phyloP scores from a whole-genome alignment of 2,113 vertebrate genomes.

The Solea senegalensis region DNA sequence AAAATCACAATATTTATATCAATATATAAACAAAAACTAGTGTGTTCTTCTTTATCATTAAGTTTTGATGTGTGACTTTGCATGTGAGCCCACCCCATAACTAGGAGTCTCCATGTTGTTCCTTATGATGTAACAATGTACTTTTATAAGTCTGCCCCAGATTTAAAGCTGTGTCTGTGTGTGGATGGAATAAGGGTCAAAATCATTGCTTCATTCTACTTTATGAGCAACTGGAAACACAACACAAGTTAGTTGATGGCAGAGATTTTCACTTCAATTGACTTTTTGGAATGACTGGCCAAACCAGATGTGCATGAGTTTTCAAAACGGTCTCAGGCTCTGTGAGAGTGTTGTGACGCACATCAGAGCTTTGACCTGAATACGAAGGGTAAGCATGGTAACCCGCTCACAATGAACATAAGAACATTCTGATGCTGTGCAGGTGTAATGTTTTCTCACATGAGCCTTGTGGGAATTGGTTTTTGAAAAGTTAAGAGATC shows the following conservation, averaged over 20 bases:
- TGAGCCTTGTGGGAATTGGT: not conserved
- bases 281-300: not conserved
- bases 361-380: not conserved
- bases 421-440: not conserved
- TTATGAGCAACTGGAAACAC: not conserved
- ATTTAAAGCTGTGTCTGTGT: not conserved
- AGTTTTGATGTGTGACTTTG: too few species aligned
- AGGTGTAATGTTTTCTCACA: not conserved
- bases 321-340: not conserved
- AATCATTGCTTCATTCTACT: not conserved
- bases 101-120: not conserved
- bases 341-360: not conserved
- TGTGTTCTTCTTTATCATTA: not conserved
- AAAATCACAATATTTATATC: not conserved
- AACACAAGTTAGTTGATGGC: not conserved
- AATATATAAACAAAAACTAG: not conserved
- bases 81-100: too few species aligned
- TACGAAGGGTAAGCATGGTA: not conserved
- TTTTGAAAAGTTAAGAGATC: not conserved
- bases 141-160: not conserved
- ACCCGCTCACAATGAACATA: not conserved
- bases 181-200: not conserved
- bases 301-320: not conserved
- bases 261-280: not conserved
- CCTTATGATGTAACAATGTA: not conserved